Evolutionary conservation across 2,113 vertebrate genomes (phyloP).

Genomic region (Equus quagga): DNA sequence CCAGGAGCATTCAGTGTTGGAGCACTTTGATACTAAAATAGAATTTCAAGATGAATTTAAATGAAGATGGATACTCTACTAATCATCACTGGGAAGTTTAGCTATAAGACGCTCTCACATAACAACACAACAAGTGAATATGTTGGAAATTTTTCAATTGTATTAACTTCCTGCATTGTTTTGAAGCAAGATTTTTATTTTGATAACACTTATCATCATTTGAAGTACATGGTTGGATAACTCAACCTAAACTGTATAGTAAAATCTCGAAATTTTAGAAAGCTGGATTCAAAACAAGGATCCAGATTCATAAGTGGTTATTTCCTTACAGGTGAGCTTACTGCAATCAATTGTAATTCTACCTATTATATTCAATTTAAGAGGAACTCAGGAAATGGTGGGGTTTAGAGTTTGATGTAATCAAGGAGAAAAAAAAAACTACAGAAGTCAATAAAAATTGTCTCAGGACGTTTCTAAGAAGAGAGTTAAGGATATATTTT

Average conservation of each 20-base stretch:
- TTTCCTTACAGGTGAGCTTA: background rate
- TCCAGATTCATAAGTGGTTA: background rate
- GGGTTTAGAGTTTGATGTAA: slow-evolving; percentile 57
- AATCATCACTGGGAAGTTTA: background rate
- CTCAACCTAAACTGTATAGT: background rate
- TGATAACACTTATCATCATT: background rate
- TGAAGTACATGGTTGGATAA: background rate
- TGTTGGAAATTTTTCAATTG: background rate
- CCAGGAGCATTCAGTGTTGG: background rate
- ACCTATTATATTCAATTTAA: slow-evolving; percentile 57
- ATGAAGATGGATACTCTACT: background rate
- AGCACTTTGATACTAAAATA: background rate
- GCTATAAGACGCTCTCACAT: background rate
- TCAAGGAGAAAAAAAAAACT: background rate
- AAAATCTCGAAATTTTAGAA: background rate
- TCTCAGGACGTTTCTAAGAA: slow-evolving; percentile 17
- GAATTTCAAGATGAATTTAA: slow-evolving; percentile 31
- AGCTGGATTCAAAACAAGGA: slow-evolving; percentile 1
- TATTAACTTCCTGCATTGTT: background rate
- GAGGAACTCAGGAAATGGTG: slow-evolving; percentile 17
- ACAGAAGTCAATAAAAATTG: background rate
- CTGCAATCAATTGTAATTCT: slow-evolving; percentile 51
- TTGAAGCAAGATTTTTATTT: background rate
- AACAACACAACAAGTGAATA: background rate
- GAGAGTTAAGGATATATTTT: slow-evolving; percentile 25